Base-by-base conservation (phyloP, 1,140 invertebrate genomes). In the Sitodiplosis mosellana region DNA sequence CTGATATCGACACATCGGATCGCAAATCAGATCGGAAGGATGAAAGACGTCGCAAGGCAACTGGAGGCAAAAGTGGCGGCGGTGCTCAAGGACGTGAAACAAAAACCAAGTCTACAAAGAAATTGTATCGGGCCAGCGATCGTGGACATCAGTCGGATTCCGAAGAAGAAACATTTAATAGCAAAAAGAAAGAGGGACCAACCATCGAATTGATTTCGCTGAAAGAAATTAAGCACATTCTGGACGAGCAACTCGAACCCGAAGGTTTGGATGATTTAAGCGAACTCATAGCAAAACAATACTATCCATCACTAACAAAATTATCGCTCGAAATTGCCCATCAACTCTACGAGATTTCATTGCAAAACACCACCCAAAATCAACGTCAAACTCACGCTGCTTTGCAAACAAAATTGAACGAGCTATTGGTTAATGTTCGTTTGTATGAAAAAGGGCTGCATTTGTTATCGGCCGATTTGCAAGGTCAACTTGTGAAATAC, bases 101-200 rank as follows among this genome's bases (percentile, higher is more conserved):
- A 1, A 96, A 94, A 69, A 95, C 87, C 0, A 94, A 92, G 64
- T 83, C 90, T 6, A 83, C 83, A 0, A 97, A 97, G 57, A 87
- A 85, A 57, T 73, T 77, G 59, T 66, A 67, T 49, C 66, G 63
- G 55, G 60, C 43, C 59, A 64, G 54, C 4, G 68, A 69, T 46
- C 60, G 59, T 47, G 57, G 60, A 41, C 65, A 67, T 57, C 72
- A 76, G 48, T 71, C 70, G 34, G 78, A 80, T 54, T 77, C 74
- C 33, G 77, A 82, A 48, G 71, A 74, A 10, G 57, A 60, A 10
- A n/a, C 18, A 43, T 48, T 55, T 2, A 36, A 20, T 40, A 54
- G 54, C 54, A 61, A 58, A 17, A 66, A 64, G 59, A 73, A 61
- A 57, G 50, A 41, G 45, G 55, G 59, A 48, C 53, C 64, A 49